A percentile compares a stretch with the other conserved stretches of the same genome.
Evolutionary conservation across 2,888 invertebrate genomes (phyloP).

Genomic region (Acrobasis suavella): DNA sequence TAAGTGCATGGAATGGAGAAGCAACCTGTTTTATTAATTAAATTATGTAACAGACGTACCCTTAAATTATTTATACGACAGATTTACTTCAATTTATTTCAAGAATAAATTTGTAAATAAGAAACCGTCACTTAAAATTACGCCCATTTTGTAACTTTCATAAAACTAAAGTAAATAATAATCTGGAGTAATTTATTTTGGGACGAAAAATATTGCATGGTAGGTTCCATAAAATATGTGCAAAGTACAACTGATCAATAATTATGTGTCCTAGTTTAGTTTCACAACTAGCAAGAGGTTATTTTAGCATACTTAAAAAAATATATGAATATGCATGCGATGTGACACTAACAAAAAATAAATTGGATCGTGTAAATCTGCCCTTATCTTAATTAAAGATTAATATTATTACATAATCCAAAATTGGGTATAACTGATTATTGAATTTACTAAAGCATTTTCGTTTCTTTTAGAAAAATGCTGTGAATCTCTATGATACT

Average conservation of each 20-base stretch:
- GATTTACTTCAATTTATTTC: not conserved
- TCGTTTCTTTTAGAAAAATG: no score
- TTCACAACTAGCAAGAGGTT: not conserved
- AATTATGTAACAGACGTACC: constrained; percentile 9
- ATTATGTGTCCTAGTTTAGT: not conserved
- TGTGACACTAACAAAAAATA: not conserved
- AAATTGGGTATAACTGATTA: no score
- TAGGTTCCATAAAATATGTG: not conserved
- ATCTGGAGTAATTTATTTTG: no score
- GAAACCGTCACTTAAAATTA: no score
- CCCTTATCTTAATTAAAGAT: no score
- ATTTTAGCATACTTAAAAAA: not conserved
- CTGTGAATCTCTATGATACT: no score
- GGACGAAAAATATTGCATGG: no score
- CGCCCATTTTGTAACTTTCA: no score
- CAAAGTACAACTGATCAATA: not conserved
- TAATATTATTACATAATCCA: no score
- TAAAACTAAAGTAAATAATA: no score
- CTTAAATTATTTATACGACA: not conserved
- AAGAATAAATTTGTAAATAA: no score
- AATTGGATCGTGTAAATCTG: not conserved
- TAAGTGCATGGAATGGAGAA: constrained; percentile 5
- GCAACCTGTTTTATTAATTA: constrained; percentile 5
- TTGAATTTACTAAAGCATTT: no score
- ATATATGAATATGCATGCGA: not conserved